These are phyloP conservation scores for Bimastos eiseni DNA, from an alignment of 2,888 invertebrate genomes.

Conservation along the genomic window DNA sequence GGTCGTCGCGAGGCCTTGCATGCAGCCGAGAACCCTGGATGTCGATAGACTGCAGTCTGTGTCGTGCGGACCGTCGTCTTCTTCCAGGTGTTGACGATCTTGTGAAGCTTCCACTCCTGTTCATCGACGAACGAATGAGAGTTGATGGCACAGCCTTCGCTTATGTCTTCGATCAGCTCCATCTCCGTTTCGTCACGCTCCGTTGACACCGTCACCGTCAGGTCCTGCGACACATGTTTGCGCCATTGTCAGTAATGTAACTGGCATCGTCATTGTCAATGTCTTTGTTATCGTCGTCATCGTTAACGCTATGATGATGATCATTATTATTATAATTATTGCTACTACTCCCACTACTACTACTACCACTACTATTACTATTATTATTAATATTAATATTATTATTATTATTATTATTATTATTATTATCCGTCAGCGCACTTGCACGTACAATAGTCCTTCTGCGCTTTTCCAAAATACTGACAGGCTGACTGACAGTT, in stretches of 20 bases:
- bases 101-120: constrained; percentile 58
- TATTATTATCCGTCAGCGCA: too few relatives aligned
- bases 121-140: constrained; percentile 54
- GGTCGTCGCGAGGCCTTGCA: constrained; percentile 45
- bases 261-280: not conserved
- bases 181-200: constrained; percentile 32
- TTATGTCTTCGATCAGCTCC: constrained; percentile 29
- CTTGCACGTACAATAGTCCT: too few relatives aligned
- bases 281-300: not conserved
- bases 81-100: constrained; percentile 45
- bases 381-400: not conserved
- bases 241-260: not conserved
- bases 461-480: too few relatives aligned
- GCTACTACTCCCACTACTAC: not conserved
- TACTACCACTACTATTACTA: not conserved
- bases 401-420: not conserved
- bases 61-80: constrained; percentile 32
- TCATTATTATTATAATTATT: not conserved
- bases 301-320: not conserved
- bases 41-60: constrained; percentile 41
- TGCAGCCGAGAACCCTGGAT: constrained; percentile 43
- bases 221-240: constrained; percentile 25
- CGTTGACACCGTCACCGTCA: constrained; percentile 37
- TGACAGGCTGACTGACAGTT: too few relatives aligned
- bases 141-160: constrained; percentile 35